Evolutionary conservation across 2,888 invertebrate genomes (phyloP), one percentile per base, ranked within the genome.

Genomic region (Andrena chrysosceles): DNA sequence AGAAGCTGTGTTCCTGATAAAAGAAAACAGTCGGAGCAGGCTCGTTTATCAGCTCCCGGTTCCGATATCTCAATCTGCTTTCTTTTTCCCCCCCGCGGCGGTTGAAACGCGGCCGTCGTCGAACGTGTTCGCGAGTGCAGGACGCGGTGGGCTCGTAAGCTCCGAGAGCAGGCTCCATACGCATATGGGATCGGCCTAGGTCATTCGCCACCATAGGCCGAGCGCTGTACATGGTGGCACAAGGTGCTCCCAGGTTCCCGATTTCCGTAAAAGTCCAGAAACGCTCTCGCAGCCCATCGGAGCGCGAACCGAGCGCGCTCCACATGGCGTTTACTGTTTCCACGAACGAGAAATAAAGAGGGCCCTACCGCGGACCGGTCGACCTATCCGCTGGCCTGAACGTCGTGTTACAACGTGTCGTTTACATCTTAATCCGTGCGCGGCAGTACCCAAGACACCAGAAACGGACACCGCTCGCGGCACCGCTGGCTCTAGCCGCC

Each of bases 201-300:
- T 87, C 84, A 81, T 84, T 87, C 82, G 83, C 88, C 77, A 84
- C 74, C 82, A 83, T 76, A 81, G 67, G 76, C 69, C 77, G 80
- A 68, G 78, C 83, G 33, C 86, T 86, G 66, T 87, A 89, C 84
- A 90, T 82, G 86, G 85, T 71, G 64, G 72, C 79, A 70, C 73
- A 67, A 42, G 56, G 82, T 81, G 81, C 89, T 90, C 91, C 86
- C 91, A 89, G 88, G 91, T 88, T 88, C 90, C 85, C 90, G 89
- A 91, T 92, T 91, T 88, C 91, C 91, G 90, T 92, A 92, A 91
- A 92, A 91, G 91, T 92, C 89, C 86, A 85, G 88, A 88, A 89
- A 89, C 80, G 87, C 85, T 90, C 87, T 88, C 73, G 85, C 87
- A 81, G 77, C 33, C 80, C 84, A 68, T 79, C 83, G 83, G 81